phyloP scores from a whole-genome alignment of 2,113 vertebrate species.

The Marmota monax region DNA sequence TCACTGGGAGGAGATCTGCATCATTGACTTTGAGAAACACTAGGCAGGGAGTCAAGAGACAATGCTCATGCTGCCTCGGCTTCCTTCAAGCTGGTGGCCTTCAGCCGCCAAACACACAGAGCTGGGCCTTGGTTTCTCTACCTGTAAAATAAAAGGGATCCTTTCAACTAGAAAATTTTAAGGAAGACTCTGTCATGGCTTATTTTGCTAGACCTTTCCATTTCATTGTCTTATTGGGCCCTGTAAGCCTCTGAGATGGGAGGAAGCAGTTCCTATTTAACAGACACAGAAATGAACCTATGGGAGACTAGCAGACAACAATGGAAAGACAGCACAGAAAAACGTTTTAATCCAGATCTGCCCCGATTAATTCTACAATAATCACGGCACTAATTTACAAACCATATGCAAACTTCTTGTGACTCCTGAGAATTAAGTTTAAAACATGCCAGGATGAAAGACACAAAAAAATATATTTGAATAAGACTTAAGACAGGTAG shows the following conservation, averaged over 20 bases:
- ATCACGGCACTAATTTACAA: not conserved
- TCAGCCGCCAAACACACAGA: not conserved
- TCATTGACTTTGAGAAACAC: not conserved
- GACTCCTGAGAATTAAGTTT: not conserved
- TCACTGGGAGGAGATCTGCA: not conserved
- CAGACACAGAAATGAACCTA: not conserved
- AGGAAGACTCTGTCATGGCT: not conserved
- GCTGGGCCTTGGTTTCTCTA: not conserved
- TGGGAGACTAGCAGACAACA: not conserved
- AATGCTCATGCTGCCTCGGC: not conserved
- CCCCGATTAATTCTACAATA: not conserved
- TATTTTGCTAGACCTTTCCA: not conserved
- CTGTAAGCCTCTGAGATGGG: not conserved
- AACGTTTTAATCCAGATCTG: not conserved
- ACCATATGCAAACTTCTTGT: not conserved
- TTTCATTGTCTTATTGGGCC: not conserved
- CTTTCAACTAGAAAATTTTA: not conserved
- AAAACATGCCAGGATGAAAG: not conserved
- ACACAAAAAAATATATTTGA: not conserved
- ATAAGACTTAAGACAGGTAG: not conserved
- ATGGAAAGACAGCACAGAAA: not conserved
- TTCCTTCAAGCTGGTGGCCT: not conserved
- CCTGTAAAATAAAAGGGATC: not conserved
- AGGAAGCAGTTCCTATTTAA: not conserved
- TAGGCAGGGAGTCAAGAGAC: not conserved